Evolutionary conservation across 2,113 vertebrate species (phyloP), one percentile per base, ranked within the genome.

Genomic region (Lagopus leucura): DNA sequence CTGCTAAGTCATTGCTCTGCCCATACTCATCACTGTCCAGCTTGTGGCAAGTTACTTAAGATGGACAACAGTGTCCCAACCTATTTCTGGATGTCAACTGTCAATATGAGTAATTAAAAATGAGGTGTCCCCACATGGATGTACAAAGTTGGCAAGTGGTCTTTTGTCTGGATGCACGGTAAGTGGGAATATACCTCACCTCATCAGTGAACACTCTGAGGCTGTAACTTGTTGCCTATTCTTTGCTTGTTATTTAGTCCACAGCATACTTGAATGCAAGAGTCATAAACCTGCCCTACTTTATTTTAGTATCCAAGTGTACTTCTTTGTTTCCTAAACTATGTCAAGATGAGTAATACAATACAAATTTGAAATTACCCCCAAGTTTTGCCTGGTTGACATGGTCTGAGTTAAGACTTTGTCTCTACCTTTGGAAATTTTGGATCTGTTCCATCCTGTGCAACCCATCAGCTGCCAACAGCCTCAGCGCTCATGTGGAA

Each of bases 361-460:
- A 24, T 17, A 52, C 15, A 57, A n/a, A 94, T 48, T 72, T 61
- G 75, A 82, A 86, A 78, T 65, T 75, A 61, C 12, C 25, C 65
- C 34, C 17, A 61, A 72, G 27, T 90, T 90, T 92, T 94, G 11
- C 47, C 73, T 69, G 38, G 22, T 13, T 89, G 85, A 54, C 82
- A 42, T 27, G 45, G 69, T 12, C 72, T 55, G 38, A 86, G 92
- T 67, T 38, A 86, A 93, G 47, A 74, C 65, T 90, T 86, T 54
- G 55, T 82, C 85, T 85, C 38, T 67, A 67, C 34, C 47, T 88
- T 77, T 79, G 78, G 47, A 76, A 3, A 1, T 55, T 90, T 80
- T 83, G 83, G 70, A 86, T 88, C 13, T 81, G 50, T 92, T 94
- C 93, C 57, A 90, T 80, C 21, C 42, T 50, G 10, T 27, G 42